Evolutionary conservation across 2,113 vertebrate genomes (phyloP).

Genomic region (Octodon degus): DNA sequence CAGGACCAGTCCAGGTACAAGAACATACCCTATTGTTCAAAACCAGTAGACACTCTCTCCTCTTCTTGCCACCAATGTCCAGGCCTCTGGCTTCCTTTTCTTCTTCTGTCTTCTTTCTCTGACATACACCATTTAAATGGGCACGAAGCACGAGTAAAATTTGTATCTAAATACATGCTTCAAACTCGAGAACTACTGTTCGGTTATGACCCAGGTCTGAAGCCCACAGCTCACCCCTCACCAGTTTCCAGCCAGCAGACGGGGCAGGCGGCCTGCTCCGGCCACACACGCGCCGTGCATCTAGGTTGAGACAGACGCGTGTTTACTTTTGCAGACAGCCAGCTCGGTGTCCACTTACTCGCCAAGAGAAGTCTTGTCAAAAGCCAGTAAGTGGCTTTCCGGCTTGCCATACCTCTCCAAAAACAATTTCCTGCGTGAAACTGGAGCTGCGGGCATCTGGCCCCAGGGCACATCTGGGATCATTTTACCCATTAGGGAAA

Average conservation of each 20-base stretch:
- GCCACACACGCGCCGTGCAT: conserved; percentile 72
- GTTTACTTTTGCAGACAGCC: conserved; percentile 75
- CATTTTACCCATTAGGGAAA: conserved; percentile 64
- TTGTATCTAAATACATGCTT: background rate
- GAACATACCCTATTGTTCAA: accelerated
- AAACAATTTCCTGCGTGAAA: conserved; percentile 71
- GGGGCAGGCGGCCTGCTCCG: conserved; percentile 64
- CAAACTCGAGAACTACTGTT: conserved; percentile 39
- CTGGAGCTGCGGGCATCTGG: background rate
- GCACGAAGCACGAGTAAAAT: background rate
- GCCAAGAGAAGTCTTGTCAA: conserved; percentile 62
- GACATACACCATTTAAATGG: conserved; percentile 36
- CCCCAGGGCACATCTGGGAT: conserved; percentile 61
- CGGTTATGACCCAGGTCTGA: conserved; percentile 33
- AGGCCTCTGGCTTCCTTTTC: background rate
- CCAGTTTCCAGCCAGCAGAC: background rate
- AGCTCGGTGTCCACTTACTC: conserved; percentile 71
- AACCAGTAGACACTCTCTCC: background rate
- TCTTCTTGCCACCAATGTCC: background rate
- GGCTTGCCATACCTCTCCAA: conserved; percentile 55
- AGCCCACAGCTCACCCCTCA: conserved; percentile 45
- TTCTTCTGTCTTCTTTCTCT: background rate
- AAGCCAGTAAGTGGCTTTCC: conserved; percentile 69
- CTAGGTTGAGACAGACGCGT: conserved; percentile 73
- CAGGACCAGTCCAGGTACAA: background rate